Base-by-base conservation (phyloP, 2,888 invertebrate species). In the Drosophila setosimentum region DNA sequence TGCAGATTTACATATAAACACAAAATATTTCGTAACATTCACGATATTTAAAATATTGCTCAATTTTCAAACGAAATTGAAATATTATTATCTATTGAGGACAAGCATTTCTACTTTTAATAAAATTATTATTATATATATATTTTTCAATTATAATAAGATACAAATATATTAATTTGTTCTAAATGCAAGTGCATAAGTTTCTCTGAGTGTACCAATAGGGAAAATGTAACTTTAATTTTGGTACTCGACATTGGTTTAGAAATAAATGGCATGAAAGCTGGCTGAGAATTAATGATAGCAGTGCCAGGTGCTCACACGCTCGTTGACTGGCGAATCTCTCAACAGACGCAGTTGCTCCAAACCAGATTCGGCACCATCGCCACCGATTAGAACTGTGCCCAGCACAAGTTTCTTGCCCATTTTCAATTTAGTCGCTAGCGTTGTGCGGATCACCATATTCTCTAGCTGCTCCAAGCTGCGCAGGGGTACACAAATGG, bases 381-480 rank as follows among this genome's bases (percentile, higher is more conserved):
- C 45, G 2, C 91, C 81, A 10, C 92, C 91, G 18, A 93, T 73
- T 4, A 91, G 21, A 1, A 92, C 91, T 0, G 93, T 92, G 35
- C 93, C 93, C 33, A 93, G 73, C 10, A 93, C 91, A 45, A 93
- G 82, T 80, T 93, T 93, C 67, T 93, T 93, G 66, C 90, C 93
- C 80, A 93, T 85, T 78, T 93, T 93, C 40, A 88, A 87, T 74
- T 93, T 93, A 16, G 93, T 93, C 10, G 93, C 93, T 60, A 93
- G 69, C 2, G 93, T 92, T 0, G 91, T 90, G 32, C 89, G 89
- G 7, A 93, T 87, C n/a, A 90, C 81, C 55, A 93, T 87, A 37
- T 92, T 74, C 35, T 93, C 89, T 45, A 93, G 67, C 71, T 87
- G 87, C 2, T 91, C 86, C n/a, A 87, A 54, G 24, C 78, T 83